Conservation (phyloP, 1,140 invertebrate genomes). For the Listronotus oregonensis region DNA sequence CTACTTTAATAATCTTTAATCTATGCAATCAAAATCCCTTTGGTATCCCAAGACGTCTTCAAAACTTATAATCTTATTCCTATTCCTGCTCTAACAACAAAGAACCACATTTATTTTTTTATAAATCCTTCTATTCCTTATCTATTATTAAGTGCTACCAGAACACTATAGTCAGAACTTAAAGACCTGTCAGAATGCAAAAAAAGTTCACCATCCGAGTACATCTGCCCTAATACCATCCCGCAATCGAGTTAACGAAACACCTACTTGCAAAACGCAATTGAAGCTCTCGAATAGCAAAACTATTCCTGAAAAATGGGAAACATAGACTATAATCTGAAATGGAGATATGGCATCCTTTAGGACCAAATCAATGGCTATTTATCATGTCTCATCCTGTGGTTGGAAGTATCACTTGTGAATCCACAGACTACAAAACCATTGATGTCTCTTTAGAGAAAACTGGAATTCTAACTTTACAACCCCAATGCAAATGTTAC, state of each 20-base stretch:
- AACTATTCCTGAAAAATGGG: constrained; percentile 2
- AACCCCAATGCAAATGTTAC: constrained; percentile 26
- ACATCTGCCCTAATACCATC: constrained; percentile 1
- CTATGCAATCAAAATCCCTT: constrained; percentile 15
- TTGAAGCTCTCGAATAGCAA: background rate
- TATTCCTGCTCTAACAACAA: no score
- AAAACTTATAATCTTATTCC: no score
- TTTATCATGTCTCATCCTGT: constrained; percentile 1
- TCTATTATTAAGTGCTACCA: constrained; percentile 25
- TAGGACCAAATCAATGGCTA: constrained; percentile 19
- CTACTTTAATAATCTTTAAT: no score
- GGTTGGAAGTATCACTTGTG: constrained; percentile 7
- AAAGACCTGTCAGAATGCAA: constrained; percentile 18
- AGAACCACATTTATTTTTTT: constrained; percentile 15
- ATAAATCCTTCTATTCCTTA: constrained; percentile 19
- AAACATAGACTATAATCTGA: constrained; percentile 5
- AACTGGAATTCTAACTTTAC: constrained; percentile 19
- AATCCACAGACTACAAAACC: no score
- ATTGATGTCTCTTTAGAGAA: constrained; percentile 10
- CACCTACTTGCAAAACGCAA: no score
- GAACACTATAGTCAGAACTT: constrained; percentile 10
- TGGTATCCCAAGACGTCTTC: background rate
- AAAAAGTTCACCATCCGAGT: no score
- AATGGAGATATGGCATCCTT: constrained; percentile 16
- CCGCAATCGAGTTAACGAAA: constrained; percentile 4